Evolutionary conservation across 2,797 vertebrate species (phyloP), one percentile per base, ranked within the genome.

Genomic region (Eleutherodactylus coqui): DNA sequence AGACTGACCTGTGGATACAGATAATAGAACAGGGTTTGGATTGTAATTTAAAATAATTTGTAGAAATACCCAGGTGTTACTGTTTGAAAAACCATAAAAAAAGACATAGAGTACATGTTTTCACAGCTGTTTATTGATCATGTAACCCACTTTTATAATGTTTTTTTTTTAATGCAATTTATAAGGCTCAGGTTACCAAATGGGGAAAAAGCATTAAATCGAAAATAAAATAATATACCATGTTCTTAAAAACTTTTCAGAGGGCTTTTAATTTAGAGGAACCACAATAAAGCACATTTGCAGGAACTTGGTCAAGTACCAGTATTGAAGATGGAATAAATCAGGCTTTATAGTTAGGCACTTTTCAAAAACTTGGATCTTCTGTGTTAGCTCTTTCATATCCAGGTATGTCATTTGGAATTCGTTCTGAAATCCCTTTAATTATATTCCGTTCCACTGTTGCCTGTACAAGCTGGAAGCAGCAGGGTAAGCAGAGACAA

Each of bases 1-100:
- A 99, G 94, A 91, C 98, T 99, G 93, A 99, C 98, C 98, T 99
- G 92, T 86, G 89, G 90, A 79, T 88, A 88, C 3, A 75, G 19
- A 7, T 36, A 36, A 19, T 5, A 19, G 34, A 38, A 69, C 19
- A 38, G 34, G 64, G 64, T 38, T 67, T 34, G 14, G 13, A 67
- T 21, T 70, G 36, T 10, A 41, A 27, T 27, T 16, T 7, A 16
- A 43, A 8, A 4, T 13, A n/a, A 10, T 5, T 1, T 64, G 60
- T 32, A 17, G 60, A 64, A 62, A 29, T 5, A 27, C 4, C 27
- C 4, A 60, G 1, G 9, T 60, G 3, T 2, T 2, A 60, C 11
- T 60, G 58, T 60, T 60, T 13, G 27, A 58, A 58, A 58, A 60
- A 10, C 53, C 49, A 51, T 51, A 17, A 58, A n/a, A 1, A 27